Evolutionary conservation across 2,113 vertebrate species (phyloP).

Genomic region (Zapus hudsonius): DNA sequence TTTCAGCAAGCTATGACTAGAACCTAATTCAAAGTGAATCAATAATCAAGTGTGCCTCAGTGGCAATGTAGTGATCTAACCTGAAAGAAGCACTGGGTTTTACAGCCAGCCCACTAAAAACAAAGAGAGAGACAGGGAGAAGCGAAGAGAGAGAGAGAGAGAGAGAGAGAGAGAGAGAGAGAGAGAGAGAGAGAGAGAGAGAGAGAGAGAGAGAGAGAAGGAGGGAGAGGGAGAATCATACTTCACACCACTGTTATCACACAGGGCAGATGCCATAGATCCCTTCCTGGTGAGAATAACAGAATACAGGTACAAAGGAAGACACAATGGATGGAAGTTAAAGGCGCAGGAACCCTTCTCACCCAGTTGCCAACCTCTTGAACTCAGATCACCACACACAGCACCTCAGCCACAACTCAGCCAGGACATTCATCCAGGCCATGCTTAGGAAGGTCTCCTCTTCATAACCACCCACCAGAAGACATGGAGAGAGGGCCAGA

Average conservation of each 20-base stretch:
- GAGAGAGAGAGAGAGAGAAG: no score
- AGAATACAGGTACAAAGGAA: neutral
- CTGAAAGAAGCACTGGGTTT: no score
- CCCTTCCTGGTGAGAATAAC: neutral
- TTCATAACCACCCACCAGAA: no score
- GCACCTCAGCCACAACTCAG: no score
- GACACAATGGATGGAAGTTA: fast-evolving
- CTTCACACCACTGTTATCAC: neutral
- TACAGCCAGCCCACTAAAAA: neutral
- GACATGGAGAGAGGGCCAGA: no score
- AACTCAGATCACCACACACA: neutral
- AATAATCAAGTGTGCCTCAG: neutral
- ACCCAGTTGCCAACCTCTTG: neutral
- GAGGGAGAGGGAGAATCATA: no score
- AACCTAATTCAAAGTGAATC: neutral
- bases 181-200: no score
- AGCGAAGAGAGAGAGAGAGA: no score
- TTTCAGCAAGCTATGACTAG: neutral
- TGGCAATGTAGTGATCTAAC: neutral
- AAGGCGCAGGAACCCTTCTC: neutral
- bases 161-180: no score
- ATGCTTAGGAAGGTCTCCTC: no score
- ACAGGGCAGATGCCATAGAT: fast-evolving
- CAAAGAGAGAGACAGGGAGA: no score
- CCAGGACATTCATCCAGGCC: no score